These are phyloP conservation scores for Linnaemya vulpina DNA, from an alignment of 2,888 invertebrate genomes.

Conservation along the genomic window DNA sequence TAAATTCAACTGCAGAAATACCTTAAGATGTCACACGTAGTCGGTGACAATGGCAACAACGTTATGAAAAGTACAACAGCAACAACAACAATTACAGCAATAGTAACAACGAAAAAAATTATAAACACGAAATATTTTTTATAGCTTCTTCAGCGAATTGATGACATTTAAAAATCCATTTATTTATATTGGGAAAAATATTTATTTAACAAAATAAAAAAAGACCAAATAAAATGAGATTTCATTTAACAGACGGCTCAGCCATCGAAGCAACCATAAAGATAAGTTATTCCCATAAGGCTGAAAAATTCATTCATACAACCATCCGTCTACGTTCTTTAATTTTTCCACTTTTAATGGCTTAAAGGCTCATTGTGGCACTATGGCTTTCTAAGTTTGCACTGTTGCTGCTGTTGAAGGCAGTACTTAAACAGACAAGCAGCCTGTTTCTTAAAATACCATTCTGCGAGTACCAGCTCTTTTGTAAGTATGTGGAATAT, in stretches of 20 bases:
- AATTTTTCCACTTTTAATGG: slow-evolving; percentile 14
- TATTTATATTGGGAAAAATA: slow-evolving; percentile 62
- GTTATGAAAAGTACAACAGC: slow-evolving; percentile 50
- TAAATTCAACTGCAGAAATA: slow-evolving; percentile 30
- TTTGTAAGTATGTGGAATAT: slow-evolving; percentile 27
- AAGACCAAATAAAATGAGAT: slow-evolving; percentile 46
- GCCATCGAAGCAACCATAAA: slow-evolving; percentile 21
- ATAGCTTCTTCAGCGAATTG: slow-evolving; percentile 67
- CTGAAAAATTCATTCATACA: slow-evolving; percentile 53
- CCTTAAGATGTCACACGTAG: slow-evolving; percentile 48
- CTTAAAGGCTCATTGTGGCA: slow-evolving; percentile 54
- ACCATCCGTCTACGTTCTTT: slow-evolving; percentile 22
- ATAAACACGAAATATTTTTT: slow-evolving; percentile 69
- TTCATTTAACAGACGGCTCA: slow-evolving; percentile 48
- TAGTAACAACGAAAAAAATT: slow-evolving; percentile 7
- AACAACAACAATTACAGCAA: slow-evolving; percentile 21
- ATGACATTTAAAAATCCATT: slow-evolving; percentile 72
- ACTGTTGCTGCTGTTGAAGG: slow-evolving; percentile 19
- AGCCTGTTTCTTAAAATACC: slow-evolving; percentile 40
- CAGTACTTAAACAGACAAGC: not conserved
- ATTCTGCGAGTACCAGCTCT: not conserved
- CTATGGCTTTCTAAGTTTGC: slow-evolving; percentile 9
- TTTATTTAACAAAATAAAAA: slow-evolving; percentile 33
- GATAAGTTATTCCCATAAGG: slow-evolving; percentile 68
- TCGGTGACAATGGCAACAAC: slow-evolving; percentile 47